A percentile compares a stretch with the other conserved stretches of the same genome.
Evolutionary conservation across 2,888 invertebrate genomes (phyloP).

Genomic region (Drosophila mercatorum): DNA sequence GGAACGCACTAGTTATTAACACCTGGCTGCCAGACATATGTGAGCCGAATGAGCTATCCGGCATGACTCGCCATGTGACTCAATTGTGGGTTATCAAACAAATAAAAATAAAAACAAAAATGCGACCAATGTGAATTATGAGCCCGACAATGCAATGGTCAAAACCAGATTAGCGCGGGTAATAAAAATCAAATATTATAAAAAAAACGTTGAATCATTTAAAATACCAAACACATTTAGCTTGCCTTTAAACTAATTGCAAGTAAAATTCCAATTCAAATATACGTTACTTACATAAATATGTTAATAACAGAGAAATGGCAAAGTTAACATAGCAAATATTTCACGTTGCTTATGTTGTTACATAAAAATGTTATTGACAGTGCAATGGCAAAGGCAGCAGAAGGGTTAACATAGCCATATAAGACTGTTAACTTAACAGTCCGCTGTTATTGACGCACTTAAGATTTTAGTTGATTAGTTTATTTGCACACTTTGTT

Average conservation of each 20-base stretch:
- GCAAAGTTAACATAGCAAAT: background rate
- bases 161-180: background rate
- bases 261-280: background rate
- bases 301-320: background rate
- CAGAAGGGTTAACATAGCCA: background rate
- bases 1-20: slow-evolving; percentile 30
- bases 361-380: background rate
- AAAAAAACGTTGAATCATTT: background rate
- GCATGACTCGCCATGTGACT: slow-evolving; percentile 43
- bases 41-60: slow-evolving; percentile 6
- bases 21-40: slow-evolving; percentile 36
- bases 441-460: background rate
- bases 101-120: background rate
- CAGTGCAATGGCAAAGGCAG: background rate
- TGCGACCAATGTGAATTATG: slow-evolving; percentile 1
- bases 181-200: background rate
- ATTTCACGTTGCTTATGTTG: background rate
- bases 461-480: slow-evolving; percentile 1
- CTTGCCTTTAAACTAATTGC: background rate
- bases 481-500: background rate
- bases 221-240: background rate
- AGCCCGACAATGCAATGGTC: background rate
- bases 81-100: slow-evolving; percentile 10
- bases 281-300: background rate
- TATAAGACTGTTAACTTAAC: background rate